Evolutionary conservation across 1,140 invertebrate species (phyloP), one percentile per base, ranked within the genome.

Genomic region (Sitophilus oryzae): DNA sequence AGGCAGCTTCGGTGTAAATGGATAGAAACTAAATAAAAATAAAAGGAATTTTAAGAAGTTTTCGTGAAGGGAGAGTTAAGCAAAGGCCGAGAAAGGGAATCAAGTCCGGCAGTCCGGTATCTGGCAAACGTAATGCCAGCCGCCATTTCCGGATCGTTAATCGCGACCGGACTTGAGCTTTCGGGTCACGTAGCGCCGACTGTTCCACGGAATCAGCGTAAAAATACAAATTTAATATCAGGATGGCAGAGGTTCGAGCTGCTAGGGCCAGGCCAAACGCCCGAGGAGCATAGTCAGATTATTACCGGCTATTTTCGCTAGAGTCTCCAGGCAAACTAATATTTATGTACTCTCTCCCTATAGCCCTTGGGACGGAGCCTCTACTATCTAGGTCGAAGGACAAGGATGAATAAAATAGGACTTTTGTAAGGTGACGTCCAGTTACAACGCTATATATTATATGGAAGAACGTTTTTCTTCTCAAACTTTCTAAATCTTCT

Each of bases 141-240:
- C 62, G 51, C 64, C 58, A 55, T 64, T 68, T 64, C 66, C 62
- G 62, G 65, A 69, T 69, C 66, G 67, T 68, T 69, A 69, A 69
- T 69, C 62, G 65, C 59, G 58, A 56, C 50, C 35, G 49, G 50
- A 58, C 46, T 49, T 69, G 62, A 56, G 54, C 40, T 68, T 69
- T 69, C 66, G 58, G 57, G 66, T 69, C 67, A 69, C 67, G 67
- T 68, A 54, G 54, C 54, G 37, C 38, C 34, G 61, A 67, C 66
- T 67, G 64, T 67, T 69, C 67, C 56, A 64, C 60, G 62, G 67
- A 69, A 69, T 69, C 67, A 68, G 66, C 67, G 67, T 69, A 69
- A 69, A 69, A 69, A 69, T 69, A 69, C 67, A 69, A 69, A 69
- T 69, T 69, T 69, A 69, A 69, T 69, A 69, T 69, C 67, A n/a